Evolutionary conservation across 2,888 invertebrate species (phyloP).

Genomic region (Pegoplata infirma): DNA sequence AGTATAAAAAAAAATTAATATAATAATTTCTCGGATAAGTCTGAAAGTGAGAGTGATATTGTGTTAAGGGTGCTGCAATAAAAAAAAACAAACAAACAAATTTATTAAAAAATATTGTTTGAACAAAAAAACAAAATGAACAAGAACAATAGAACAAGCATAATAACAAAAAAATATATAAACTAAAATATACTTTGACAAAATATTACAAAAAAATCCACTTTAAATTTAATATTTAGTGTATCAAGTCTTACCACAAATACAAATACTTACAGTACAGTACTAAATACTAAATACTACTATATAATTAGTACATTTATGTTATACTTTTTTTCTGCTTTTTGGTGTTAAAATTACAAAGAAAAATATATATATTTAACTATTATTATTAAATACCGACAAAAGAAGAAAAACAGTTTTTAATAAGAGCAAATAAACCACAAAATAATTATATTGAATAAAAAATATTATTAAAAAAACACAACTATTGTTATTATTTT

Average conservation of each 20-base stretch:
- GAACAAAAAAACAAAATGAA: conserved; percentile 53
- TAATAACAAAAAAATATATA: conserved; percentile 43
- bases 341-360: conserved; percentile 3
- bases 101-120: conserved; percentile 28
- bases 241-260: conserved; percentile 35
- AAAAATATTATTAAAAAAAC: background rate
- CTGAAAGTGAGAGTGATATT: conserved; percentile 78
- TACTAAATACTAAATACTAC: too few species aligned
- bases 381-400: background rate
- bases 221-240: conserved; percentile 5
- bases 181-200: conserved; percentile 30
- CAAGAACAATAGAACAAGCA: too few species aligned
- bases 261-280: conserved; percentile 17
- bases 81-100: conserved; percentile 61
- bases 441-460: background rate
- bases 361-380: background rate
- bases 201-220: background rate
- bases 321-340: background rate
- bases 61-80: conserved; percentile 77
- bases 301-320: background rate
- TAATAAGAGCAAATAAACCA: background rate
- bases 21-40: conserved; percentile 75
- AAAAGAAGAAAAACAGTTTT: background rate
- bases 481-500: background rate
- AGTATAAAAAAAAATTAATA: conserved; percentile 37